A percentile compares a stretch with the other conserved stretches of the same genome.
Evolutionary conservation across 2,113 vertebrate species (phyloP).

Genomic region (Boulengeromyrus knoepffleri): DNA sequence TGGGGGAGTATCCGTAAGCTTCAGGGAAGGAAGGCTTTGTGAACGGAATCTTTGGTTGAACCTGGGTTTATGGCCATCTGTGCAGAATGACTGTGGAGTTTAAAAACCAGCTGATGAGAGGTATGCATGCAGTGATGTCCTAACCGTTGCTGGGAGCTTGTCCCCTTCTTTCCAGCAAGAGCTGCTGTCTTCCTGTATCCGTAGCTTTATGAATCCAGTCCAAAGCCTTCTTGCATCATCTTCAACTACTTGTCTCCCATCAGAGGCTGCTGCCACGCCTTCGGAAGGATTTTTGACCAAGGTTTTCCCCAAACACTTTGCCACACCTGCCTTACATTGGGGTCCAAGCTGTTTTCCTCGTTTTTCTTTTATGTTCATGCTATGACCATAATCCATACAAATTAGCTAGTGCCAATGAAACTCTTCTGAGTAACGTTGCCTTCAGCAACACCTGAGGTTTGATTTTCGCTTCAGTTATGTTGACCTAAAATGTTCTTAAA

Average conservation of each 20-base stretch:
- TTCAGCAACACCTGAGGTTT: not conserved
- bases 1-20: conserved; percentile 70
- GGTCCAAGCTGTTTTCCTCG: conserved; percentile 57
- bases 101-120: conserved; percentile 51
- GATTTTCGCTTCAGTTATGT: not conserved
- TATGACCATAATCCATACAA: not conserved
- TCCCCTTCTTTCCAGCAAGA: conserved; percentile 65
- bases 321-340: conserved; percentile 84
- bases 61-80: conserved; percentile 44
- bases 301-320: conserved; percentile 91
- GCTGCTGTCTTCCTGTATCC: conserved; percentile 55
- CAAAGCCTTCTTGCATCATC: conserved; percentile 71
- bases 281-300: conserved; percentile 99
- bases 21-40: conserved; percentile 73
- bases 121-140: conserved; percentile 72
- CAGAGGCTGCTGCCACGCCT: conserved; percentile 77
- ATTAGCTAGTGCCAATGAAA: not conserved
- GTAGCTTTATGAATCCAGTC: conserved; percentile 59
- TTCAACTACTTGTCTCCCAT: conserved; percentile 68
- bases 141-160: conserved; percentile 78
- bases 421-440: not conserved
- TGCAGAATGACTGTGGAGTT: conserved; percentile 41
- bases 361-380: not conserved
- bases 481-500: not conserved
- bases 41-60: conserved; percentile 66